Conservation (phyloP, 2,113 vertebrate genomes). For the Herpailurus yagouaroundi region DNA sequence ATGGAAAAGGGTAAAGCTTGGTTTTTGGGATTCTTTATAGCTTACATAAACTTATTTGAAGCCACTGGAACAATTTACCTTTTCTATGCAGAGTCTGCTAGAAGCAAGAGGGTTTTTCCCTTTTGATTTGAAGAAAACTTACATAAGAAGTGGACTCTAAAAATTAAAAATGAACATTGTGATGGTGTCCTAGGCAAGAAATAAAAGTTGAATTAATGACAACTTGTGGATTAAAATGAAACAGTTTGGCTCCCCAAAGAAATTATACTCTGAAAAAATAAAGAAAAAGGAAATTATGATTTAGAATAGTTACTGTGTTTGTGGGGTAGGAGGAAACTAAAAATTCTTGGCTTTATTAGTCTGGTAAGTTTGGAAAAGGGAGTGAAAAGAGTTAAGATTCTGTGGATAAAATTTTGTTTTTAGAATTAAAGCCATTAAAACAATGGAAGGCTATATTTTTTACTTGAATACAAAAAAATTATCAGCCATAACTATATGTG, state of each 20-base stretch:
- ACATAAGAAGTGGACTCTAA: background rate
- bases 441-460: slow-evolving; percentile 10
- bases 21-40: background rate
- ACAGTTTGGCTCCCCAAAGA: slow-evolving; percentile 21
- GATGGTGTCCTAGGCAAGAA: slow-evolving; percentile 51
- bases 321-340: background rate
- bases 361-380: slow-evolving; percentile 72
- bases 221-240: slow-evolving; percentile 37
- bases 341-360: slow-evolving; percentile 24
- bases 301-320: slow-evolving; percentile 35
- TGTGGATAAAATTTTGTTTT: slow-evolving; percentile 30
- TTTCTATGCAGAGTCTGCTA: slow-evolving; percentile 37
- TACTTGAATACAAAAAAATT: background rate
- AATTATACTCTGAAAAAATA: slow-evolving; percentile 22
- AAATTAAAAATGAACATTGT: slow-evolving; percentile 37
- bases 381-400: background rate
- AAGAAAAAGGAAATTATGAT: slow-evolving; percentile 34
- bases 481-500: background rate
- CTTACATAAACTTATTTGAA: background rate
- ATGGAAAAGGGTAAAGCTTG: slow-evolving; percentile 1
- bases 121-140: slow-evolving; percentile 50
- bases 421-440: slow-evolving; percentile 35
- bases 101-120: slow-evolving; percentile 30
- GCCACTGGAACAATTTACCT: background rate
- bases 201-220: slow-evolving; percentile 37